Base-by-base conservation (phyloP, 2,888 invertebrate genomes). In the Pristionchus japonicus region DNA sequence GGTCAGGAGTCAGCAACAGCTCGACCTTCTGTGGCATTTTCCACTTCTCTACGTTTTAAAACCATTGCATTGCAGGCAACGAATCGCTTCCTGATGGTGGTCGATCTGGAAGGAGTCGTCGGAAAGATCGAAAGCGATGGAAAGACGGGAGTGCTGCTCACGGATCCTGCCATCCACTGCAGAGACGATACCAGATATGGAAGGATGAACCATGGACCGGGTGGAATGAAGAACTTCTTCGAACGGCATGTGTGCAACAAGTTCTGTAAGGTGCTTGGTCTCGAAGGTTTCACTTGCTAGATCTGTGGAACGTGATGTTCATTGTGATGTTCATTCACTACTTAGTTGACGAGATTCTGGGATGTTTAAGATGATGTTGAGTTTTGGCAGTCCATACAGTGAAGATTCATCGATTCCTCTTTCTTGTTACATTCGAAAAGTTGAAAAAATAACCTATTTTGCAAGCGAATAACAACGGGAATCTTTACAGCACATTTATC, bases 141-240 rank as follows among this genome's bases (percentile, higher is more conserved):
- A 9, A n/a, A n/a, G 17, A 77, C n/a, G 13, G 77, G 77, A 43
- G 83, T 74, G 83, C 37, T 80, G 9, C 87, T 87, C 43, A 87
- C 87, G 27, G 87, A 87, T 40, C 87, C 87, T 23, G 87, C 87
- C 6, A 87, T 87, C 43, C 87, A 87, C 27, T 87, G 87, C 80
- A 87, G 11, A 4, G 87, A 87, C 70, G 13, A 23, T 1, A 80
- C 52, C 11, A 80, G 87, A 0, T 87, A 49, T 64, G 87, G 80
- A 6, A 27, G 31, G 3, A 87, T 77, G 74, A 87, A 87, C 52
- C 87, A 74, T 31, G 87, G 82, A 15, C 9, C 27, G 20, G 64
- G 61, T 3, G 86, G 86, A 40, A 86, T 86, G 86, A 52, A 86
- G 15, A 67, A 64, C 23, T 86, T 86, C 80, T 86, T 86, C 52